phyloP scores from a whole-genome alignment of 2,888 invertebrate species.

The Agrilus biguttatus region DNA sequence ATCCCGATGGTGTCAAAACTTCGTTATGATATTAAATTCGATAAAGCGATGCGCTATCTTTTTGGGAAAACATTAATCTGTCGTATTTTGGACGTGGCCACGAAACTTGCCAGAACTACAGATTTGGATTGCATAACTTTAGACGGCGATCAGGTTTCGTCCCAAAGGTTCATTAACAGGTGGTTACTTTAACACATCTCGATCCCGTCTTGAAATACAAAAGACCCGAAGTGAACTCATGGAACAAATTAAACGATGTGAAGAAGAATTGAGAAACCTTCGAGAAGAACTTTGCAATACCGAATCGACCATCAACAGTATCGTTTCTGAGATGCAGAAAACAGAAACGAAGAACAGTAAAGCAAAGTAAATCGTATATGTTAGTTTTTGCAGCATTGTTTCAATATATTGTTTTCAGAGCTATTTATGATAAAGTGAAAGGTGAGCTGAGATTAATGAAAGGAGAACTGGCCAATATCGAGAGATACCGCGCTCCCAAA shows the following conservation, averaged over 20 bases:
- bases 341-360: slow-evolving; percentile 97
- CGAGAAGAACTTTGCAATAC: slow-evolving; percentile 67
- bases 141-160: slow-evolving; percentile 91
- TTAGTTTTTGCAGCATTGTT: slow-evolving; percentile 1
- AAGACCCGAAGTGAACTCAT: slow-evolving; percentile 78
- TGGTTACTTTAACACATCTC: slow-evolving; percentile 94
- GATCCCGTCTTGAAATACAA: slow-evolving; percentile 87
- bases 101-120: slow-evolving; percentile 85
- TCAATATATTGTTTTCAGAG: slow-evolving; percentile 33
- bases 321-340: slow-evolving; percentile 94
- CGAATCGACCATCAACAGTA: slow-evolving; percentile 68
- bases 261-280: slow-evolving; percentile 57
- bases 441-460: slow-evolving; percentile 91
- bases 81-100: slow-evolving; percentile 90
- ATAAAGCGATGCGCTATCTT: slow-evolving; percentile 88
- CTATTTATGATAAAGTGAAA: slow-evolving; percentile 92
- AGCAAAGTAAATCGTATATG: slow-evolving; percentile 57
- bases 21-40: slow-evolving; percentile 75
- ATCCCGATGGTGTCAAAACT: slow-evolving; percentile 95
- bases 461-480: slow-evolving; percentile 83
- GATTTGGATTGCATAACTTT: slow-evolving; percentile 97
- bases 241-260: slow-evolving; percentile 63
- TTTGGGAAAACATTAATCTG: slow-evolving; percentile 98
- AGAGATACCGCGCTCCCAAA: slow-evolving; percentile 80
- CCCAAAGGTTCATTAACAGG: slow-evolving; percentile 96